Base-by-base conservation (phyloP, 2,797 vertebrate species). In the Mus spretus region DNA sequence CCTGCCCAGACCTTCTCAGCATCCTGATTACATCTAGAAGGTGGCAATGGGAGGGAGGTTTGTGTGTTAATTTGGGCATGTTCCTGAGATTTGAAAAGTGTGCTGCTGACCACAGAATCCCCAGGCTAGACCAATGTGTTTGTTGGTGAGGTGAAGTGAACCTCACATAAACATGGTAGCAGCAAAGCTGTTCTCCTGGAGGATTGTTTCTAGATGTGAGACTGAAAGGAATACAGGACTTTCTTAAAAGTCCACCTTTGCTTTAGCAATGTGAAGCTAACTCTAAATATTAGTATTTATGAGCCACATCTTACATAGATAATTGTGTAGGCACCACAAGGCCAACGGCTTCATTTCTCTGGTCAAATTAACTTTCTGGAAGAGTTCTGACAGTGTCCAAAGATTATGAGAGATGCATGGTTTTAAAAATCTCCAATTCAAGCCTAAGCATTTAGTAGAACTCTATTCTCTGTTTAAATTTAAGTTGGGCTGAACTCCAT, bases 401-500 rank as follows among this genome's bases (percentile, higher is more conserved):
- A 79, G 31, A 79, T 59, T 31, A 40, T 81, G 72, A 93, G 77
- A 92, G 94, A 96, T 75, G 47, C 7, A 59, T 70, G 59, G 74
- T 91, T 94, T 92, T 55, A 24, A 10, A 86, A 40, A 95, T 24
- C 67, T 40, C 31, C 47, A 74, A 2, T 82, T 90, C 26, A 70
- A 70, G 14, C 74, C 67, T 85, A 77, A 83, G 20, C 50, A 67
- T 74, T 77, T 92, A 57, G 24, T 53, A 87, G 14, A 75, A 53
- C 17, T 53, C n/a, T 95, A 1, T 86, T 93, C 74, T 92, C 53
- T 94, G 28, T 93, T 94, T 96, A 91, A 96, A 57, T 67, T 92
- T 90, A 94, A 96, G 11, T 10, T 19, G 50, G 20, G 59, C 20
- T 92, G 14, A 44, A 90, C 44, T 83, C 70, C n/a, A 37, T 20